A percentile compares a stretch with the other conserved stretches of the same genome.
phyloP scores from a whole-genome alignment of 1,140 invertebrate species.

The Portunus trituberculatus region DNA sequence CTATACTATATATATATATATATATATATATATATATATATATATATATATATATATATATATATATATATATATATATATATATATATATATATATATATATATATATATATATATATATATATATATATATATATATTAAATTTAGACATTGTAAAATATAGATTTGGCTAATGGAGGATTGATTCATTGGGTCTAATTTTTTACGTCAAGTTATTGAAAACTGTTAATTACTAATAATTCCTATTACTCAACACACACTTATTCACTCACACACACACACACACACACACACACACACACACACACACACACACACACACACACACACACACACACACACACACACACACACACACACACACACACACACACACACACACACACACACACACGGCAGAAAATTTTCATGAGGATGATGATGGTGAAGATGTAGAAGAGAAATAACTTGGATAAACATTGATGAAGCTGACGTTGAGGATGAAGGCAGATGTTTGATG shows the following conservation, averaged over 20 bases:
- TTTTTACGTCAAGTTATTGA: too few species aligned
- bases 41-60: background rate
- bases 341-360: slow-evolving; percentile 47
- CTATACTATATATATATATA: background rate
- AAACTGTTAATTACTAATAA: background rate
- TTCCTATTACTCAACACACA: slow-evolving; percentile 7
- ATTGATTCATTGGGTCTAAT: too few species aligned
- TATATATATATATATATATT: slow-evolving; percentile 1
- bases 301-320: slow-evolving; percentile 29
- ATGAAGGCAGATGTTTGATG: background rate
- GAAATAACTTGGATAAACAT: background rate
- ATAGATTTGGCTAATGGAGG: too few species aligned
- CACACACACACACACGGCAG: slow-evolving; percentile 38
- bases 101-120: slow-evolving; percentile 26
- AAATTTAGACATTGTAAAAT: background rate
- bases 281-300: slow-evolving; percentile 55
- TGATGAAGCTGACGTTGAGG: too few species aligned
- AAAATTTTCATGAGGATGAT: too few species aligned
- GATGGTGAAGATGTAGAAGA: background rate
- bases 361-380: slow-evolving; percentile 33
- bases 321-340: slow-evolving; percentile 43
- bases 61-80: background rate
- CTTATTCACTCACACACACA: slow-evolving; percentile 44
- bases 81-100: background rate
- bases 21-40: slow-evolving; percentile 2